phyloP scores from a whole-genome alignment of 35 echinoderm and acorn worm genomes.

The Apostichopus californicus region DNA sequence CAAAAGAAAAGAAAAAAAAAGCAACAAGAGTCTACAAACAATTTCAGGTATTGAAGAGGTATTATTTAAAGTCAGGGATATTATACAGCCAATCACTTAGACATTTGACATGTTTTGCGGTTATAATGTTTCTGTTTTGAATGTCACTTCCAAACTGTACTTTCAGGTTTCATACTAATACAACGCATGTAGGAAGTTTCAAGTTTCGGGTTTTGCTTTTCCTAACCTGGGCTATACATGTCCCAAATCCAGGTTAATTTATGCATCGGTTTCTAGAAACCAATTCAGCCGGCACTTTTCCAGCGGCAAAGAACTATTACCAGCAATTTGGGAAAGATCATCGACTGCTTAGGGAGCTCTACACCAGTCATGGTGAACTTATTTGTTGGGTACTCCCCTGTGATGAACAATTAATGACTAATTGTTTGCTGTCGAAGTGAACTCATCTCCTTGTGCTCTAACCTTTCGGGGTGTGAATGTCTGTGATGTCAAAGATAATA shows the following conservation, averaged over 20 bases:
- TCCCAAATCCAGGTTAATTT: conserved; percentile 11
- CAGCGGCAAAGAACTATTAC: neutral
- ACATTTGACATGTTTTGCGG: too few relatives aligned
- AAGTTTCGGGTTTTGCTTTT: neutral
- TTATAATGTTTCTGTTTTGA: too few relatives aligned
- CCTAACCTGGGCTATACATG: neutral
- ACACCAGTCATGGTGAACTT: neutral
- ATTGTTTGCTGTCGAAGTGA: neutral
- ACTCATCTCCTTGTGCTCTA: neutral
- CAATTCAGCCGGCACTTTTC: neutral
- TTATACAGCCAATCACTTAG: too few relatives aligned
- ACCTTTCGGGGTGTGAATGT: neutral
- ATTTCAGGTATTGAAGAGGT: too few relatives aligned
- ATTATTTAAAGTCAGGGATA: too few relatives aligned
- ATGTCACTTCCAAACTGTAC: neutral
- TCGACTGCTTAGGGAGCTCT: neutral
- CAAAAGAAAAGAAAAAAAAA: too few relatives aligned
- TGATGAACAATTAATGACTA: conserved; percentile 7
- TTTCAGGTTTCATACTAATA: neutral
- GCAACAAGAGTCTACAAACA: too few relatives aligned
- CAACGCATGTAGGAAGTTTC: neutral
- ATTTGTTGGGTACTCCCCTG: neutral
- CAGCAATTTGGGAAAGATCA: conserved; percentile 13
- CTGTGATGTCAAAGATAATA: neutral
- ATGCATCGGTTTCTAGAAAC: neutral